Conservation (phyloP, 2,797 vertebrate species). For the Karalla daura region DNA sequence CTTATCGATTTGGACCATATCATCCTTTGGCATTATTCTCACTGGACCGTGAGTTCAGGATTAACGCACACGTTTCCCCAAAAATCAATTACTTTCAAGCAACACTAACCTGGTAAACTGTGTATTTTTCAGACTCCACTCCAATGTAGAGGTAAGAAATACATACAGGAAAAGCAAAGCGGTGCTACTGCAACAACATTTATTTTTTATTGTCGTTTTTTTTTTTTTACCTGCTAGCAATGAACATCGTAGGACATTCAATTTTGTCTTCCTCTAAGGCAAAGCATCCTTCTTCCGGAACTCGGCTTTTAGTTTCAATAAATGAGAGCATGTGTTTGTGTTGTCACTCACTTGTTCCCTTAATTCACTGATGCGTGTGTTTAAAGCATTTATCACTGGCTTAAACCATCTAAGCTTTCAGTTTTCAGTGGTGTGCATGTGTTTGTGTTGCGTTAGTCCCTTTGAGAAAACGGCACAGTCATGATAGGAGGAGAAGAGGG, state of each 20-base stretch:
- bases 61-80: not conserved
- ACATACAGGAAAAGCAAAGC: not conserved
- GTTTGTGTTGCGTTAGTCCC: constrained; percentile 22
- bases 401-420: constrained; percentile 35
- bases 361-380: constrained; percentile 27
- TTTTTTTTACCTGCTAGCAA: constrained; percentile 24
- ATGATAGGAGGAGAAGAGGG: constrained; percentile 17
- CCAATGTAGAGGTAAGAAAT: not conserved
- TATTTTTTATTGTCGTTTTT: constrained; percentile 21
- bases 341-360: constrained; percentile 32
- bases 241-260: constrained; percentile 9
- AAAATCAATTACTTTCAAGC: not conserved
- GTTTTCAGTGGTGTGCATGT: constrained; percentile 21
- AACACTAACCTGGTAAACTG: not conserved
- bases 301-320: constrained; percentile 19
- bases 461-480: constrained; percentile 24
- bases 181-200: constrained; percentile 1
- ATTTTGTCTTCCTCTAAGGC: constrained; percentile 21
- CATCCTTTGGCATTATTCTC: not conserved
- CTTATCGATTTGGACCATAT: too few species aligned
- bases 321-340: constrained; percentile 36
- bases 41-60: not conserved
- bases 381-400: constrained; percentile 43
- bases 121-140: not conserved
- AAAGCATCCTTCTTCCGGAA: constrained; percentile 12